Percentiles rank a stretch among this genome's conserved stretches.
Evolutionary conservation across 2,113 vertebrate species (phyloP).

Genomic region (Tragulus kanchil): DNA sequence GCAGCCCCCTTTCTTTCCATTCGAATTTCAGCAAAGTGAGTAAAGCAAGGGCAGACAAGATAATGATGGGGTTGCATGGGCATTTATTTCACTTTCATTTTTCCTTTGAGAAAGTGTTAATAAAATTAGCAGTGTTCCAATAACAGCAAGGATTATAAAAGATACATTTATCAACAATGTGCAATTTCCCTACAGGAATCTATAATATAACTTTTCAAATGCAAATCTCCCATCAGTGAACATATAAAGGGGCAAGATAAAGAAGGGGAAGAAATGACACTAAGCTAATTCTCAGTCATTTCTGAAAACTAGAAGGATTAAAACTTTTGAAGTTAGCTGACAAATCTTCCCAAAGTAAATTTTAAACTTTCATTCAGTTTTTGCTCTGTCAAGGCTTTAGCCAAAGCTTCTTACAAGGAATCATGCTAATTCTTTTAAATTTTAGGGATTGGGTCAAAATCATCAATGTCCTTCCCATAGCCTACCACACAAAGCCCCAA

Average conservation of each 20-base stretch:
- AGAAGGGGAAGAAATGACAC: slow-evolving; percentile 30
- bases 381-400: slow-evolving; percentile 42
- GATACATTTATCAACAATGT: slow-evolving; percentile 77
- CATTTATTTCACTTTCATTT: slow-evolving; percentile 77
- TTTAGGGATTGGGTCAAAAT: slow-evolving; percentile 55
- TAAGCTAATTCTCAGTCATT: slow-evolving; percentile 72
- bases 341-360: slow-evolving; percentile 52
- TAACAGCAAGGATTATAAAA: slow-evolving; percentile 75
- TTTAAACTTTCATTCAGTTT: slow-evolving; percentile 40
- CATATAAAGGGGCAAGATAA: slow-evolving; percentile 65
- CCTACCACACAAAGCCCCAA: slow-evolving; percentile 43
- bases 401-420: slow-evolving; percentile 65
- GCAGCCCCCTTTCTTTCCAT: slow-evolving; percentile 60
- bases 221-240: slow-evolving; percentile 77
- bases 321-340: slow-evolving; percentile 61
- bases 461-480: background rate
- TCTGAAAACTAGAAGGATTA: slow-evolving; percentile 56
- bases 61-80: slow-evolving; percentile 68
- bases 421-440: slow-evolving; percentile 61
- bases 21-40: slow-evolving; percentile 71
- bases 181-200: slow-evolving; percentile 73
- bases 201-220: slow-evolving; percentile 81
- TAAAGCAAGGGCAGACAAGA: slow-evolving; percentile 75
- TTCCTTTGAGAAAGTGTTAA: slow-evolving; percentile 78
- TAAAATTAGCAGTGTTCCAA: slow-evolving; percentile 80